Evolutionary conservation across 1,140 invertebrate genomes (phyloP).

Genomic region (Cotesia glomerata): DNA sequence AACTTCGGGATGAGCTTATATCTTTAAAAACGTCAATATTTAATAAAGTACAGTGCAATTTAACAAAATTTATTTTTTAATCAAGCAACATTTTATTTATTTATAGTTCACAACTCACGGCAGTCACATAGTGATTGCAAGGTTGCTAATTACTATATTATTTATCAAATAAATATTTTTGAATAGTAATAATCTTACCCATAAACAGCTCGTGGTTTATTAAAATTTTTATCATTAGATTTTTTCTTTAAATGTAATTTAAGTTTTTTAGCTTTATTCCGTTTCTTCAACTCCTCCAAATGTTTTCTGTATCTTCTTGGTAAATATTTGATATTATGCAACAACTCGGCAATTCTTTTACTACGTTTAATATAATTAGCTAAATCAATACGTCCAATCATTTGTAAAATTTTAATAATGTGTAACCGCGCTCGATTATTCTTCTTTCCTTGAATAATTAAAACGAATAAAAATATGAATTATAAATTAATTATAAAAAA

Average conservation of each 20-base stretch:
- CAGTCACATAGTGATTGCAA: too few species aligned
- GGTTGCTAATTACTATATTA: too few species aligned
- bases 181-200: too few species aligned
- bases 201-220: too few species aligned
- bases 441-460: conserved; percentile 11
- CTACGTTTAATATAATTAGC: conserved; percentile 31
- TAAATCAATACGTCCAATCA: conserved; percentile 25
- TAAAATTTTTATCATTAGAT: not conserved
- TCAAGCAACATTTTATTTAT: too few species aligned
- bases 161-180: too few species aligned
- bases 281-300: not conserved
- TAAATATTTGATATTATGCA: conserved; percentile 13
- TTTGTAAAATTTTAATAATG: conserved; percentile 13
- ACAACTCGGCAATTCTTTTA: conserved; percentile 15
- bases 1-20: too few species aligned
- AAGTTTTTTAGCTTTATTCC: not conserved
- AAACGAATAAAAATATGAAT: not conserved
- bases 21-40: too few species aligned
- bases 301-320: not conserved
- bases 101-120: too few species aligned
- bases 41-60: too few species aligned
- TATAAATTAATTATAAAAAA: not conserved
- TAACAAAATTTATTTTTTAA: too few species aligned
- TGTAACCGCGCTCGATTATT: conserved; percentile 15
- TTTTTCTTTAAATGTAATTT: not conserved